phyloP scores from a whole-genome alignment of 2,113 vertebrate species.

The Ochotona princeps region DNA sequence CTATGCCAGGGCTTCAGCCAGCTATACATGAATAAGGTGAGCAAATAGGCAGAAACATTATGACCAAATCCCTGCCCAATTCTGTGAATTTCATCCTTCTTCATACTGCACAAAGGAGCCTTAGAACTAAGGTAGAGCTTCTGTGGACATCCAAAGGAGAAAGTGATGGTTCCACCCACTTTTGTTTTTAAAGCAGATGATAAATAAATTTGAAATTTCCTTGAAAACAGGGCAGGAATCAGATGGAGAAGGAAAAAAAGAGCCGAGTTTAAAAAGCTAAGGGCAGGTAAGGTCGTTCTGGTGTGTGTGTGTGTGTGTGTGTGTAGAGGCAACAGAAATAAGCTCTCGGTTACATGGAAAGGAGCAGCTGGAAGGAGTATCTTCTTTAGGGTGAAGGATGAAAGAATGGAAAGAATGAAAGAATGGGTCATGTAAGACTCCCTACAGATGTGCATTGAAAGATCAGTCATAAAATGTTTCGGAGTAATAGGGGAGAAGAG shows the following conservation, averaged over 20 bases:
- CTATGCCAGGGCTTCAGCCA: not conserved
- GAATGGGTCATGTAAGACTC: not conserved
- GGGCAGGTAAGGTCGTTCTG: not conserved
- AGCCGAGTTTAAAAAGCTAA: not conserved
- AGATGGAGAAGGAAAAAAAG: not conserved
- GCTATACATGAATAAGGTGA: not conserved
- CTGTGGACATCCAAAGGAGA: not conserved
- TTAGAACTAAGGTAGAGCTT: constrained; percentile 21
- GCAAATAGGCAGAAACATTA: not conserved
- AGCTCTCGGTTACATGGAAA: not conserved
- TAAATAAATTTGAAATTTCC: constrained; percentile 4
- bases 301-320: not conserved
- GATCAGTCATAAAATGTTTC: constrained; percentile 40
- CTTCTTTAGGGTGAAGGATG: constrained; percentile 30
- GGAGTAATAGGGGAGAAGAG: not conserved
- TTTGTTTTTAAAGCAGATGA: not conserved
- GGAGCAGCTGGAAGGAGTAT: not conserved
- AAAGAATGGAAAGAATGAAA: constrained; percentile 55
- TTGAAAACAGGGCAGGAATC: not conserved
- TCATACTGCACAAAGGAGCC: not conserved
- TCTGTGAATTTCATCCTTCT: not conserved
- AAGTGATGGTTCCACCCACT: not conserved
- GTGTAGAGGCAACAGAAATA: not conserved
- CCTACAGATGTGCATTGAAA: not conserved
- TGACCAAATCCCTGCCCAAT: not conserved